Conservation (phyloP, 2,113 vertebrate genomes). For the Rallus limicola region DNA sequence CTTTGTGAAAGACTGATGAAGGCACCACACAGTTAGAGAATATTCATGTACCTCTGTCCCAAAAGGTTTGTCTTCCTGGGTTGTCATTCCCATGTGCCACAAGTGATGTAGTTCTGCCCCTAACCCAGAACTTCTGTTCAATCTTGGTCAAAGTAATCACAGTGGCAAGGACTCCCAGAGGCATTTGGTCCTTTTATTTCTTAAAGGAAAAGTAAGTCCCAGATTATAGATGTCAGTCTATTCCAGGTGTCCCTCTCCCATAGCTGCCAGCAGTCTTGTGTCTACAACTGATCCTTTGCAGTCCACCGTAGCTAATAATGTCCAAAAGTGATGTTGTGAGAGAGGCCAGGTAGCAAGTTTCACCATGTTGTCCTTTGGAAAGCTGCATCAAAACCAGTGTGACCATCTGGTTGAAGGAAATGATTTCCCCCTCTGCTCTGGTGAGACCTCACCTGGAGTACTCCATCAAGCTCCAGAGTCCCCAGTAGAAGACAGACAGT, state of each 20-base stretch:
- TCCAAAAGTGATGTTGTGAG: neutral
- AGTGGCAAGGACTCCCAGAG: neutral
- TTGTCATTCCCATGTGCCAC: neutral
- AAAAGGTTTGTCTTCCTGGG: neutral
- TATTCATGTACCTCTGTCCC: rapidly evolving
- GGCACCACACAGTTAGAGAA: neutral
- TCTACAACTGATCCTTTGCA: neutral
- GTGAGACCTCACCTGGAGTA: too few relatives aligned
- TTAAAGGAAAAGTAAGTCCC: neutral
- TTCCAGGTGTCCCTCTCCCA: neutral
- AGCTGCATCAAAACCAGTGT: too few relatives aligned
- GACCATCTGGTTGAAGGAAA: too few relatives aligned
- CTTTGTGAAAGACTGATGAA: neutral
- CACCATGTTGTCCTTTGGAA: neutral
- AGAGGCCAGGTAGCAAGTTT: neutral
- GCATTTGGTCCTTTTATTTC: neutral
- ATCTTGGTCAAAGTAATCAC: neutral
- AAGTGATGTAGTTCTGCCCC: neutral
- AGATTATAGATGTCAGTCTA: neutral
- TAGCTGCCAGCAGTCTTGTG: rapidly evolving
- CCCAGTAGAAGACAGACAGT: too few relatives aligned
- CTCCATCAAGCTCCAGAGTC: too few relatives aligned
- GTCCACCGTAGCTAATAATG: neutral
- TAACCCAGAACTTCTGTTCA: neutral
- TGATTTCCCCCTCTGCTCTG: too few relatives aligned